A percentile compares a stretch with the other conserved stretches of the same genome.
Conservation (phyloP, 1,140 invertebrate species). For the Mactra quadrangularis region DNA sequence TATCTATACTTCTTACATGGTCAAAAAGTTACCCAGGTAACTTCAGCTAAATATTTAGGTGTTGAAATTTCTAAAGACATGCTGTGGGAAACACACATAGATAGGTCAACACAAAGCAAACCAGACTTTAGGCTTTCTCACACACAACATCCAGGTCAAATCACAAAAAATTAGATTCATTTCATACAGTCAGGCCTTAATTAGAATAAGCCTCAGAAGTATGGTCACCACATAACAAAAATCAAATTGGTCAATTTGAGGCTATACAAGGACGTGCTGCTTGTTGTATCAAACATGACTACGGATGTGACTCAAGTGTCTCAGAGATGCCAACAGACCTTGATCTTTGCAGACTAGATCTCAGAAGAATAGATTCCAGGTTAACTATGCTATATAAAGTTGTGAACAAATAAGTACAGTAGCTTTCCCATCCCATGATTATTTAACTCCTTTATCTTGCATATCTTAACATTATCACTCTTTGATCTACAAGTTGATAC, state of each 20-base stretch:
- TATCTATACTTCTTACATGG: conserved; percentile 18
- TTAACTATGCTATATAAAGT: conserved; percentile 18
- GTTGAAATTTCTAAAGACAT: conserved; percentile 27
- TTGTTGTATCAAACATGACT: too few relatives aligned
- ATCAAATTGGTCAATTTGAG: too few relatives aligned
- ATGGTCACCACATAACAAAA: background rate
- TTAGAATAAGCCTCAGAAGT: conserved; percentile 7
- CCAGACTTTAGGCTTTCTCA: background rate
- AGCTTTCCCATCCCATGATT: conserved; percentile 9
- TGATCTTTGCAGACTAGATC: too few relatives aligned
- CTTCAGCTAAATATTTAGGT: conserved; percentile 28
- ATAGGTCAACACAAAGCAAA: conserved; percentile 12
- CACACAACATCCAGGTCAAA: conserved; percentile 6
- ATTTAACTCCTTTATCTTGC: too few relatives aligned
- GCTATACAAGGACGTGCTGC: too few relatives aligned
- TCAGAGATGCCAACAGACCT: too few relatives aligned
- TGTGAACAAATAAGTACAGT: background rate
- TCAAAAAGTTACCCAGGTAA: background rate
- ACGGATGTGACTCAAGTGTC: too few relatives aligned
- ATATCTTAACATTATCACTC: background rate
- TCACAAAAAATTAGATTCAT: conserved; percentile 17
- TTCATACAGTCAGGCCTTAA: conserved; percentile 12
- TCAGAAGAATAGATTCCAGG: background rate
- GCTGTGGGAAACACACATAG: conserved; percentile 38
- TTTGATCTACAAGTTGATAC: conserved; percentile 4